These are phyloP conservation scores for Hippocampus barbouri DNA, from an alignment of 2,113 vertebrate species.

Conservation along the genomic window DNA sequence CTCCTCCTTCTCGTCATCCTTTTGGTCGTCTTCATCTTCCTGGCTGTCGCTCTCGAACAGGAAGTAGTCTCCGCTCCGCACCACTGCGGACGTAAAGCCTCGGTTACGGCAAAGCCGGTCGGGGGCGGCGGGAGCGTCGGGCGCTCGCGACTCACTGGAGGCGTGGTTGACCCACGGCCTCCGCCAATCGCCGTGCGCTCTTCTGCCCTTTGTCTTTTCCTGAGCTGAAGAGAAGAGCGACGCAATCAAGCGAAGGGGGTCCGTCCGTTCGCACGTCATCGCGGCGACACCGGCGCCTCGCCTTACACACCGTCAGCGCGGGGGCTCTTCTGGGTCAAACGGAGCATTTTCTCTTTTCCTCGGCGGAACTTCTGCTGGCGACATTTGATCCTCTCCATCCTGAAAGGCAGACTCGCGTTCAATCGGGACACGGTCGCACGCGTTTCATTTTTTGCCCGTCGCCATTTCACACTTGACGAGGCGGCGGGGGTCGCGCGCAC, in stretches of 20 bases:
- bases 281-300: not conserved
- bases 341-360: conserved; percentile 94
- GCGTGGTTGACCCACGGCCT: conserved; percentile 99
- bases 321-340: conserved; percentile 90
- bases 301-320: not conserved
- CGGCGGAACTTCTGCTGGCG: conserved; percentile 97
- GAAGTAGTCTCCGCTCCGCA: conserved; percentile 99
- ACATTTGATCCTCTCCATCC: conserved; percentile 98
- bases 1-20: conserved; percentile 85
- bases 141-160: conserved; percentile 89
- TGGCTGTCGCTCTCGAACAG: conserved; percentile 99
- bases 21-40: conserved; percentile 76
- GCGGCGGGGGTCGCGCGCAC: not conserved
- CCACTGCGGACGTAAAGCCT: conserved; percentile 78
- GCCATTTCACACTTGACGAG: too few relatives aligned
- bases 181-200: conserved; percentile 78
- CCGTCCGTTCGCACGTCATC: not conserved
- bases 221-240: conserved; percentile 67
- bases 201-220: conserved; percentile 80
- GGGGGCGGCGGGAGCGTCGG: conserved; percentile 73
- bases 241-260: not conserved
- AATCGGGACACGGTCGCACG: not conserved
- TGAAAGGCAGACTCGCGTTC: conserved; percentile 32
- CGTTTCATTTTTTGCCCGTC: too few relatives aligned
- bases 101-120: not conserved